Evolutionary conservation across 2,888 invertebrate species (phyloP), one percentile per base, ranked within the genome.

Genomic region (Lathronympha strigana): DNA sequence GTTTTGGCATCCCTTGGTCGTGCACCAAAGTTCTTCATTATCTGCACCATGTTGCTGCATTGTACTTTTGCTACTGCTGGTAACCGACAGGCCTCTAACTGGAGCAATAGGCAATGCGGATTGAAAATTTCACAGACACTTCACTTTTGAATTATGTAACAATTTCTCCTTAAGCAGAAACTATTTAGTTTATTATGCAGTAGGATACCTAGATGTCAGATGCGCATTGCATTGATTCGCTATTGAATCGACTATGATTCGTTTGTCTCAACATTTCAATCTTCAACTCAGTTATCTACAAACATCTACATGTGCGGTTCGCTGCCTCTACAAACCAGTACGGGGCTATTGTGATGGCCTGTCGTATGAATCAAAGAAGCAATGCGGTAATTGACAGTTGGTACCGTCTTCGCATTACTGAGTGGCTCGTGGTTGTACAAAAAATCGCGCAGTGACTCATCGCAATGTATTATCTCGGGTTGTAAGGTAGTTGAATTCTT

Each of bases 371-470:
- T 60, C 54, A 53, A 55, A 31, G 38, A 8, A 60, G 45, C 57
- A 58, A 63, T 53, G 66, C 47, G 31, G 38, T 61, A 66, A 66
- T 64, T 64, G 64, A 60, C 58, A 60, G 64, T 53, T 38, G n/a
- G 57, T 60, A 45, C 53, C 33, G 36, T 53, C 43, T 53, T 38
- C 43, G 55, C 55, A 45, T 45, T 15, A 15, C 31, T 8, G n/a
- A 57, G 28, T 55, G 9, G 31, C 43, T 55, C 17, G 25, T 3
- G 43, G 19, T 31, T n/a, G 31, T 9, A 57, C 45, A 61, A 64
- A 53, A 60, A 66, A 11, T 47, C 33, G 33, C 36, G 17, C 66
- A 69, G 64, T 79, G 78, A 78, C 68, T 79, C 79, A 79, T 66
- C 13, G n/a, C n/a, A 4, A 0, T 4, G 23, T n/a, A 47, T 47